Conservation (phyloP, 1,140 invertebrate species). For the Nasonia longicornis region DNA sequence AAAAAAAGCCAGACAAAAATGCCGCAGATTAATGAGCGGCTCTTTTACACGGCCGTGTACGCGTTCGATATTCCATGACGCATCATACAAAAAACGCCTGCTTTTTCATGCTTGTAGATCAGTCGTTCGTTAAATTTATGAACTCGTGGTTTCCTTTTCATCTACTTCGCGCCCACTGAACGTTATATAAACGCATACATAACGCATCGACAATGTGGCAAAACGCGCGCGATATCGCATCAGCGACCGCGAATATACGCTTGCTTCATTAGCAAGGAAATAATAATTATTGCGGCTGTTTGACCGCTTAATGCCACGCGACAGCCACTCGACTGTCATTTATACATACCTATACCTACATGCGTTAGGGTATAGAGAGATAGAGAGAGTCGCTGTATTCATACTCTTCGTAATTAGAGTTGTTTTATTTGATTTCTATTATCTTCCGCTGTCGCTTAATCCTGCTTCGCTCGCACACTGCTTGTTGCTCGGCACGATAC, state of each 20-base stretch:
- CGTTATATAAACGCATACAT: no score
- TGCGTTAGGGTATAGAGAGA: not conserved
- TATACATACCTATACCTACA: not conserved
- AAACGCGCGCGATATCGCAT: not conserved
- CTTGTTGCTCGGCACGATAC: no score
- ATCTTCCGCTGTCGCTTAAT: no score
- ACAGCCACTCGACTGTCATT: not conserved
- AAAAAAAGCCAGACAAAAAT: not conserved
- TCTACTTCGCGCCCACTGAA: not conserved
- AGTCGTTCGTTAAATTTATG: not conserved
- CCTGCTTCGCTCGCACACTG: no score
- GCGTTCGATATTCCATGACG: not conserved
- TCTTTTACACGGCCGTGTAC: not conserved
- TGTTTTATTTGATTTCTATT: not conserved
- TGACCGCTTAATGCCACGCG: not conserved
- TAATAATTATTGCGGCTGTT: constrained; percentile 2
- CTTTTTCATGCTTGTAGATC: no score
- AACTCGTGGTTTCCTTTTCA: not conserved
- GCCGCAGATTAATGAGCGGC: not conserved
- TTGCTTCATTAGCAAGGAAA: constrained; percentile 8
- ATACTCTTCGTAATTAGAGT: not conserved
- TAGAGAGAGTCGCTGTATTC: not conserved
- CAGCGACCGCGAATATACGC: not conserved
- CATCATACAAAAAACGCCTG: not conserved
- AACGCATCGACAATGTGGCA: no score